These are phyloP conservation scores for Lynx canadensis DNA, from an alignment of 2,113 vertebrate genomes.

Conservation along the genomic window DNA sequence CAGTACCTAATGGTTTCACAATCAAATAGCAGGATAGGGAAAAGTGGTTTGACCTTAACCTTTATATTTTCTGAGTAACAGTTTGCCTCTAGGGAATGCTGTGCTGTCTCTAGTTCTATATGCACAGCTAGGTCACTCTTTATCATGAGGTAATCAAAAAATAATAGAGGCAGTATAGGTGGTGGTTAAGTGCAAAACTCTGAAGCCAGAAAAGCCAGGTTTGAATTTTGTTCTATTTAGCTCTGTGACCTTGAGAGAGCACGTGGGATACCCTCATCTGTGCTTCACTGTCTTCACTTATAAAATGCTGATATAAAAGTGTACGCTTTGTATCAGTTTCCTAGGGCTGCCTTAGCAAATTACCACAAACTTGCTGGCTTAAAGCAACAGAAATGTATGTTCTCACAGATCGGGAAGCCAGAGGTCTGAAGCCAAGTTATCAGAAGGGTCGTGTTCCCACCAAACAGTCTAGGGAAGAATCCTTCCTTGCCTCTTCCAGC, in stretches of 20 bases:
- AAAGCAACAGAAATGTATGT: neutral
- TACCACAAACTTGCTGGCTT: neutral
- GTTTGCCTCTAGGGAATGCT: neutral
- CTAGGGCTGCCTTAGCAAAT: neutral
- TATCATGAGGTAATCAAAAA: constrained; percentile 48
- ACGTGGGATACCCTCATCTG: neutral
- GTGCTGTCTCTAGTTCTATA: neutral
- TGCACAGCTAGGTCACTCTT: constrained; percentile 29
- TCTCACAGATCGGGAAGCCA: neutral
- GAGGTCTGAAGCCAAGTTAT: neutral
- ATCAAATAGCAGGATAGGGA: constrained; percentile 24
- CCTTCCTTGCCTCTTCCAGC: neutral
- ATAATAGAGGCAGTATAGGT: neutral
- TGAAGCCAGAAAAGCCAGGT: neutral
- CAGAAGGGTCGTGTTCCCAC: neutral
- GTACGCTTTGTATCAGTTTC: neutral
- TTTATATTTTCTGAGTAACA: neutral
- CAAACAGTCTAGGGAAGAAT: neutral
- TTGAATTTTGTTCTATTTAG: neutral
- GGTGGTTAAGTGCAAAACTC: neutral
- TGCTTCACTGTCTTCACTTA: neutral
- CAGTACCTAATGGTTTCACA: constrained; percentile 45
- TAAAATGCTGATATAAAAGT: neutral
- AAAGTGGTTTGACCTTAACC: neutral
- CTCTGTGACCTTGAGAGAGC: neutral